phyloP scores from a whole-genome alignment of 2,113 vertebrate genomes.

The Columbina picui region DNA sequence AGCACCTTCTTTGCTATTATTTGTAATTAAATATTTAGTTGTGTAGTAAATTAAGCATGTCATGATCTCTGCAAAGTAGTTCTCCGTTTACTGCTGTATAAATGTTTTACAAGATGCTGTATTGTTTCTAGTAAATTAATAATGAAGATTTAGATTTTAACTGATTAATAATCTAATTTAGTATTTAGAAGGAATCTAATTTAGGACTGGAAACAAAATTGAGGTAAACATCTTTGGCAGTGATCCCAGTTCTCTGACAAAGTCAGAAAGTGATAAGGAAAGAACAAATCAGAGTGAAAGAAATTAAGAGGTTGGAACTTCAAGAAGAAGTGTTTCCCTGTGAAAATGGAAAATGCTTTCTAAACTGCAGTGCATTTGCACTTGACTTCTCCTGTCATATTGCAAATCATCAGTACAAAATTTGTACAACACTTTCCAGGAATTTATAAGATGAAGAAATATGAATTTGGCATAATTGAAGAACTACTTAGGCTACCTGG shows the following conservation, averaged over 20 bases:
- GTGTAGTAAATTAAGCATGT: constrained; percentile 73
- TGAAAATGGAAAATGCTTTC: not conserved
- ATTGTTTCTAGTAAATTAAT: constrained; percentile 80
- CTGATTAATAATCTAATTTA: constrained; percentile 78
- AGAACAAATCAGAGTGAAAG: not conserved
- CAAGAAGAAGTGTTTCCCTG: not conserved
- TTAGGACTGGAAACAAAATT: constrained; percentile 45
- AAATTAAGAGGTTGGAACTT: not conserved
- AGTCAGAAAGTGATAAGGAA: not conserved
- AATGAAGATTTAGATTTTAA: constrained; percentile 78
- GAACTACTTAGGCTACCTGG: not conserved
- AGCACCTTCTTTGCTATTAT: constrained; percentile 59
- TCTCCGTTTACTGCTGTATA: constrained; percentile 73
- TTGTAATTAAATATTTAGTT: constrained; percentile 79
- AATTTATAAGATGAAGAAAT: not conserved
- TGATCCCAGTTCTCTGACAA: constrained; percentile 34
- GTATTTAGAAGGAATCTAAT: constrained; percentile 65
- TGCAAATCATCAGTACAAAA: rapidly evolving
- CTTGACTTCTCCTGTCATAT: not conserved
- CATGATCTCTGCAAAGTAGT: constrained; percentile 62
- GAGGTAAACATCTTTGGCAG: constrained; percentile 57
- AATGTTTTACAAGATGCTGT: constrained; percentile 79
- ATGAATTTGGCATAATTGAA: not conserved
- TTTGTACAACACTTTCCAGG: not conserved
- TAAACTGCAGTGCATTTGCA: not conserved